Base-by-base conservation (phyloP, 1,140 invertebrate species). In the Mamestra configurata region DNA sequence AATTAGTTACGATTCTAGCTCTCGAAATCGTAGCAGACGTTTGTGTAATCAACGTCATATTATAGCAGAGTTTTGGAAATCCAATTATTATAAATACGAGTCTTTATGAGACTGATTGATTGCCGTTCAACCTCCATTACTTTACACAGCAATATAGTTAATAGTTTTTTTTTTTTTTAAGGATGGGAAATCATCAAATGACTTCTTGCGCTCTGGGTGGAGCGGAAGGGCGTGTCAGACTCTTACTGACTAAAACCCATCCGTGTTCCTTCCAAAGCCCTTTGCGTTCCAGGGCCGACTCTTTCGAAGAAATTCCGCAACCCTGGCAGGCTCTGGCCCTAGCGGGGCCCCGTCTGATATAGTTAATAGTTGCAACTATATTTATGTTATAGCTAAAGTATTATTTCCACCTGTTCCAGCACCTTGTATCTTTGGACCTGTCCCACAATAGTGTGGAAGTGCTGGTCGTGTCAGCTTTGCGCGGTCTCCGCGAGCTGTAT, bases 391-490 rank as follows among this genome's bases (percentile, higher is more conserved):
- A 31, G 4, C 15, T 4, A 49, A 31, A 2, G n/a, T 5, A 31
- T 31, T 18, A 1, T 40, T 22, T 64, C 0, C 3, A 24, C 24
- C 1, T 11, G 75, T 91, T 90, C 15, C 89, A 95, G 93, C 93
- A 95, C 79, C 80, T 95, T 18, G 92, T 96, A 35, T 96, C 96
- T 53, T 87, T 97, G 83, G 97, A 97, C 82, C 95, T 97, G 37
- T 97, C 96, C 70, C 96, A 97, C 88, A 97, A 97, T 88, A 95
- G 95, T 46, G 96, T 97, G 35, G 96, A 97, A 84, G 96, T 96
- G 81, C 89, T 97, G 83, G 96, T 97, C 78, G 90, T 97, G 77
- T 96, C 96, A 53, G 96, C 96, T 43, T 91, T 97, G 31, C 95
- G 96, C 13, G 96, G 96, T 82, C 92, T 97, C 43, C 95, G 96